phyloP scores from a whole-genome alignment of 1,140 invertebrate genomes.

The Pygmarrhopalites habei region DNA sequence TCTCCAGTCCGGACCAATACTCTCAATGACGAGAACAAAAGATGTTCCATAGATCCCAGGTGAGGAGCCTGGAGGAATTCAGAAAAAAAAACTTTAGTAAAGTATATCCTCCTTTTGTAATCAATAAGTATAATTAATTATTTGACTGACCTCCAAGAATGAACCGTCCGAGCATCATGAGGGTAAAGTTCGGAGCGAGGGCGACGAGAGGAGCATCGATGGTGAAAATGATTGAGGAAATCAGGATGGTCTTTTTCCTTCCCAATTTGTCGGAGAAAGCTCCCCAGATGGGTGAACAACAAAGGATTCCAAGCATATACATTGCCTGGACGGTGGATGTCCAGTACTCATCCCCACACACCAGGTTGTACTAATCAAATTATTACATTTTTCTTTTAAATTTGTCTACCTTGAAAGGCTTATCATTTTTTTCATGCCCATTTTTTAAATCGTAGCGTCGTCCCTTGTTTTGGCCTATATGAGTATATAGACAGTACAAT shows the following conservation, averaged over 20 bases:
- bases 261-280: constrained; percentile 36
- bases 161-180: constrained; percentile 32
- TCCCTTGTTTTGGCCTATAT: too few relatives aligned
- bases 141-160: constrained; percentile 19
- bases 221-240: constrained; percentile 33
- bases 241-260: constrained; percentile 28
- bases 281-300: constrained; percentile 35
- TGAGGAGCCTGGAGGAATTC: too few relatives aligned
- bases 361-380: constrained; percentile 35
- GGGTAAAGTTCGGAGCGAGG: constrained; percentile 22
- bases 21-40: constrained; percentile 31
- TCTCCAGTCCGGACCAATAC: constrained; percentile 28
- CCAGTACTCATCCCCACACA: constrained; percentile 26
- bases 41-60: constrained; percentile 38
- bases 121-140: too few relatives aligned
- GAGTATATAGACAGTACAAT: too few relatives aligned
- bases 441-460: too few relatives aligned
- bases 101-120: too few relatives aligned
- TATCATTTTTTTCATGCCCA: too few relatives aligned
- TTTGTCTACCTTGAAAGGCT: too few relatives aligned
- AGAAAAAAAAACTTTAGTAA: too few relatives aligned
- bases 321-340: constrained; percentile 35
- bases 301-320: constrained; percentile 40
- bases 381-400: too few relatives aligned
- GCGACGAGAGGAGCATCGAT: constrained; percentile 29